These are phyloP conservation scores for Lycocorax pyrrhopterus DNA, from an alignment of 2,113 vertebrate genomes.

Conservation along the genomic window DNA sequence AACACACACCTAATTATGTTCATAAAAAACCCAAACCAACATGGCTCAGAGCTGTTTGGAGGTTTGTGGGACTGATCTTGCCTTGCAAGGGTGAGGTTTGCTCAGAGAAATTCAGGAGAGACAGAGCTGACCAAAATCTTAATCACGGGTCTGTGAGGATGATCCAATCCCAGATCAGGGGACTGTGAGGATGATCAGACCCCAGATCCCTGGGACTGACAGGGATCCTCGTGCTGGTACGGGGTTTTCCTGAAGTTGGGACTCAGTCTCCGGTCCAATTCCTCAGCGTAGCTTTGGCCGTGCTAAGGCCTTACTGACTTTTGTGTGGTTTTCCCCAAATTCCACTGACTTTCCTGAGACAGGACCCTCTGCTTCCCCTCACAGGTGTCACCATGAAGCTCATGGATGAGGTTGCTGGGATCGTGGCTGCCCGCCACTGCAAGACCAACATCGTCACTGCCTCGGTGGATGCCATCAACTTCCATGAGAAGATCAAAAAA, in stretches of 20 bases:
- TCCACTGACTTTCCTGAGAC: neutral
- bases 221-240: neutral
- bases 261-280: accelerated
- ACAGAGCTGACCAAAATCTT: neutral
- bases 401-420: constrained; percentile 95
- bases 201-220: neutral
- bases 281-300: accelerated
- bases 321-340: accelerated
- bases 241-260: neutral
- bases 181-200: accelerated
- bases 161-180: no score
- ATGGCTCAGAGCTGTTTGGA: neutral
- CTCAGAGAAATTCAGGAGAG: neutral
- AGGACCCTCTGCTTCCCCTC: neutral
- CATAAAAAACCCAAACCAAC: neutral
- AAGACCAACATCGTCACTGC: constrained; percentile 94
- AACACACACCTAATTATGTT: neutral
- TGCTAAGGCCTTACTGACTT: neutral
- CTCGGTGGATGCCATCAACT: constrained; percentile 94
- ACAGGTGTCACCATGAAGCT: constrained; percentile 97
- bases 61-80: neutral
- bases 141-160: neutral
- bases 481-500: constrained; percentile 93
- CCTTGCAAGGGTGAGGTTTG: neutral
- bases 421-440: constrained; percentile 90